phyloP scores from a whole-genome alignment of 2,888 invertebrate species.

The Allolobophora icterica region DNA sequence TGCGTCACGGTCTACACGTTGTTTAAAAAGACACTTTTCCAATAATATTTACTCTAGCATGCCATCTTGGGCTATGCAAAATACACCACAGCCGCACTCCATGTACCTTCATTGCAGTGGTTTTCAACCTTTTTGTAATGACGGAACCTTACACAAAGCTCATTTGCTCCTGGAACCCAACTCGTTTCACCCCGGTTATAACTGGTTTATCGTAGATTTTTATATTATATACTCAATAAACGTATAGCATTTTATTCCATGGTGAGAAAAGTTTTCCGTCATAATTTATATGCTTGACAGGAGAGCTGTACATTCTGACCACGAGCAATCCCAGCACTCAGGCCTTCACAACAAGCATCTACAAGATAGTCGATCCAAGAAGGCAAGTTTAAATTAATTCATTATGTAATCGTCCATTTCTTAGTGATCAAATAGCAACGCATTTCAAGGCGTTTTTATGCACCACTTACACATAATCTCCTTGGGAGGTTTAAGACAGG shows the following conservation, averaged over 20 bases:
- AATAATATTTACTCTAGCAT: neutral
- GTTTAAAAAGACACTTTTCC: too few species aligned
- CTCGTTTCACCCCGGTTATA: too few species aligned
- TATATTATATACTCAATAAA: neutral
- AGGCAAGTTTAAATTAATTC: neutral
- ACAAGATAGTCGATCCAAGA: constrained; percentile 45
- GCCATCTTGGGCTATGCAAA: neutral
- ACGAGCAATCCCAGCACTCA: constrained; percentile 38
- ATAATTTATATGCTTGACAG: constrained; percentile 40
- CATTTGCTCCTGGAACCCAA: too few species aligned
- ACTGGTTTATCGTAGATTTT: neutral
- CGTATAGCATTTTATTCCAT: neutral
- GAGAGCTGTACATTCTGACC: constrained; percentile 48
- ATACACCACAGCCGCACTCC: neutral
- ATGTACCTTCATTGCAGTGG: too few species aligned
- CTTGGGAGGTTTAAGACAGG: too few species aligned
- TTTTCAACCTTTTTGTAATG: too few species aligned
- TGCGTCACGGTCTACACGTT: too few species aligned
- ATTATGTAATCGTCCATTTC: neutral
- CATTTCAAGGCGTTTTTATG: neutral
- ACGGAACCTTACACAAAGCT: too few species aligned
- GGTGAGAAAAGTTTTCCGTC: neutral
- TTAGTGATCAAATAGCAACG: neutral
- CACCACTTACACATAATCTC: neutral
- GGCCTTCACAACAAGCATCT: constrained; percentile 36